phyloP scores from a whole-genome alignment of 2,113 vertebrate species.

The Orycteropus afer region DNA sequence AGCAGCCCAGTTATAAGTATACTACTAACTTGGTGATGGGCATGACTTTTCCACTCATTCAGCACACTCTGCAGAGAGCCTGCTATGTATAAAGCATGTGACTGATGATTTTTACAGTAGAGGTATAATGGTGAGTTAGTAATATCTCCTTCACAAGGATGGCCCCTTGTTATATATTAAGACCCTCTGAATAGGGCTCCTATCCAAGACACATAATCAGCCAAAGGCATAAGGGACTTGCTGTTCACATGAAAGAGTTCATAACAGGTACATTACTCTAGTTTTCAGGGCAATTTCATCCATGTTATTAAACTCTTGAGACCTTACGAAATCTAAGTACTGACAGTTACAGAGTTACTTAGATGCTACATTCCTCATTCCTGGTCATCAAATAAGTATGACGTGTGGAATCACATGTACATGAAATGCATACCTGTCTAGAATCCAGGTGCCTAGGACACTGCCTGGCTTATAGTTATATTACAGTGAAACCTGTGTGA shows the following conservation, averaged over 20 bases:
- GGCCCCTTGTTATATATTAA: background rate
- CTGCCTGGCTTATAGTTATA: too few relatives aligned
- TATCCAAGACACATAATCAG: background rate
- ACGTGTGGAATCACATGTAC: accelerated
- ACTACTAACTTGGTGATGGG: accelerated
- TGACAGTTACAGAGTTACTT: background rate
- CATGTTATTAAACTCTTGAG: background rate
- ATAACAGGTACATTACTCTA: too few relatives aligned
- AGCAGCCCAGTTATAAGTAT: too few relatives aligned
- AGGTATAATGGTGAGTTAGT: accelerated
- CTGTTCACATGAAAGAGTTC: background rate
- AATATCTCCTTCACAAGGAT: background rate
- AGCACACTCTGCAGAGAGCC: background rate
- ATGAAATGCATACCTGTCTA: background rate
- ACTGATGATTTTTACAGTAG: background rate
- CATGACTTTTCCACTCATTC: background rate
- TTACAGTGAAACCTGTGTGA: too few relatives aligned
- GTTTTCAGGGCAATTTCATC: background rate
- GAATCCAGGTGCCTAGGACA: background rate
- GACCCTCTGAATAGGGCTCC: background rate
- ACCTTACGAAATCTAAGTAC: background rate
- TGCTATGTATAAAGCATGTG: background rate
- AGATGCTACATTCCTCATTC: too few relatives aligned
- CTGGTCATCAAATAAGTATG: accelerated
- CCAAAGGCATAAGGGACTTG: background rate